Base-by-base conservation (phyloP, 2,888 invertebrate genomes). In the Helicoverpa assulta region DNA sequence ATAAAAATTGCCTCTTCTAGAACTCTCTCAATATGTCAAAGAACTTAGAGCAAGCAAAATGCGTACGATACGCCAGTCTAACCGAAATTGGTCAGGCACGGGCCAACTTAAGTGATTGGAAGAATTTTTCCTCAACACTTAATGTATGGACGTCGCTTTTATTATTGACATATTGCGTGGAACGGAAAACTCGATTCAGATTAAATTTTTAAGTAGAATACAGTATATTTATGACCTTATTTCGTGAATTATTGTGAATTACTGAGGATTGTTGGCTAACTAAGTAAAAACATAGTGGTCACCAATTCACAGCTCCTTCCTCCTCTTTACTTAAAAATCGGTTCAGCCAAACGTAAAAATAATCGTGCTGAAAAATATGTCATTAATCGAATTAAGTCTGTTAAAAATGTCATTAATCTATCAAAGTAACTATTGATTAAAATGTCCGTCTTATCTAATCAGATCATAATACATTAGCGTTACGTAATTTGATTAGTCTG, bases 101-200 rank as follows among this genome's bases (percentile, higher is more conserved):
- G 62, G 43, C 55, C 53, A 64, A 71, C 67, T 62, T 82, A 82
- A 80, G 80, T 82, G 76, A 82, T 82, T 82, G 82, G 82, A 76
- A 74, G 66, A 68, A 72, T 70, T 67, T 72, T 57, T 66, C 67
- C 69, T 71, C 53, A 56, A 55, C 67, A 51, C 51, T 47, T 67
- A 64, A 68, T 80, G 51, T 77, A 72, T 74, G 63, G 61, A 62
- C 21, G 16, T 26, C 65, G 53, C 67, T 68, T 65, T 68, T 70
- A 64, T 63, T 76, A 70, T 63, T 76, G 61, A 53, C 66, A 66
- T 66, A 59, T 55, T 76, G n/a, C 66, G 54, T 76, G 66, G 66
- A 65, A 40, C 43, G 62, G 50, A 47, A 56, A 53, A n/a, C 29
- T 33, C 40, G 51, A 52, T 55, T 18, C 1, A 54, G 55, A 76